Evolutionary conservation across 2,113 vertebrate genomes (phyloP).

Genomic region (Bombycilla garrulus): DNA sequence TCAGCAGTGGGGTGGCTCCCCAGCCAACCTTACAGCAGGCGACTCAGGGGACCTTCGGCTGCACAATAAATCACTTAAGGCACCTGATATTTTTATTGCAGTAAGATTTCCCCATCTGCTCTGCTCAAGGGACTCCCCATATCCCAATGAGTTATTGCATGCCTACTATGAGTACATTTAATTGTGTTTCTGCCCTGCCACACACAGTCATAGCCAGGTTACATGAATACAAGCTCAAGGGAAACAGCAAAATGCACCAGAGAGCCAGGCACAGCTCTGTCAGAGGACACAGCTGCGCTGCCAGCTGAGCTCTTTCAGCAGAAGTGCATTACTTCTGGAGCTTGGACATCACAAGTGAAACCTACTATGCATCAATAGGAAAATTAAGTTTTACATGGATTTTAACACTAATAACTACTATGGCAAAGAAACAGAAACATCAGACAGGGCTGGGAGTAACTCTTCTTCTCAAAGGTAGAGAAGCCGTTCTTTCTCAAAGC

Average conservation of each 20-base stretch:
- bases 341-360: background rate
- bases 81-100: background rate
- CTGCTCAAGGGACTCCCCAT: background rate
- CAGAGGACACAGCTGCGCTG: background rate
- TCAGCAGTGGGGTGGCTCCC: rapidly evolving
- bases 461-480: background rate
- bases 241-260: background rate
- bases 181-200: background rate
- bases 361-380: background rate
- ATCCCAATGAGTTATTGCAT: background rate
- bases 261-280: background rate
- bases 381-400: background rate
- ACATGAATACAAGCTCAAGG: background rate
- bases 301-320: background rate
- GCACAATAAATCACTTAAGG: background rate
- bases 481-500: background rate
- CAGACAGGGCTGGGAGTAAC: background rate
- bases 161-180: background rate
- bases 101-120: background rate
- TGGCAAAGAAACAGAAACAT: background rate
- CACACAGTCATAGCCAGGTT: background rate
- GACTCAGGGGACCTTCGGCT: background rate
- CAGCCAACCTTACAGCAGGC: background rate
- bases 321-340: background rate
- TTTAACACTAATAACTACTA: background rate